Evolutionary conservation across 2,888 invertebrate species (phyloP).

Genomic region (Pterobdella sp.): DNA sequence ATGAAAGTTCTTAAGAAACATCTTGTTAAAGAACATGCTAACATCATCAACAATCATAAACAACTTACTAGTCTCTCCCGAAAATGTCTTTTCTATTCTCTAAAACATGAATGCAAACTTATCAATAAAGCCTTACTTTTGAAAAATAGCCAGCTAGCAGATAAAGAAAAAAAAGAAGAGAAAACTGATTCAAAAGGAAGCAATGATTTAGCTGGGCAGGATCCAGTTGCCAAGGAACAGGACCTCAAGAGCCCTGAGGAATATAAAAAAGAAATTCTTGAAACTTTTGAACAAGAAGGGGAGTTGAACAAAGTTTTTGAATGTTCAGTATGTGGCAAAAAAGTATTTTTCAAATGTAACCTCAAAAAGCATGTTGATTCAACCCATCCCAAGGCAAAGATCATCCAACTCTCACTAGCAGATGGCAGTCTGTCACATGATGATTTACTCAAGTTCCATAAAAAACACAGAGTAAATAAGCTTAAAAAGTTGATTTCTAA

Average conservation of each 20-base stretch:
- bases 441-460: constrained; percentile 3
- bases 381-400: constrained; percentile 40
- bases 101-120: constrained; percentile 5
- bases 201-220: not conserved
- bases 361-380: constrained; percentile 78
- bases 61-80: constrained; percentile 10
- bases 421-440: constrained; percentile 24
- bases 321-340: constrained; percentile 83
- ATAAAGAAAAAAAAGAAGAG: not conserved
- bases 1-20: constrained; percentile 54
- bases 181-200: not conserved
- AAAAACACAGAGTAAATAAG: constrained; percentile 2
- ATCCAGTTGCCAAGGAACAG: too few relatives aligned
- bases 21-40: constrained; percentile 52
- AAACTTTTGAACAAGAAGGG: not conserved
- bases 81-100: constrained; percentile 16
- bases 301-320: constrained; percentile 60
- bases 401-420: constrained; percentile 22
- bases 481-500: not conserved
- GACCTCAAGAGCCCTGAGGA: not conserved
- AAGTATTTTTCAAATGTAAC: constrained; percentile 96
- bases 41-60: constrained; percentile 27
- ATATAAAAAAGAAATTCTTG: not conserved
- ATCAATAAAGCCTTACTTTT: not conserved
- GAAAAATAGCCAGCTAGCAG: not conserved